A percentile compares a stretch with the other conserved stretches of the same genome.
Evolutionary conservation across 2,888 invertebrate species (phyloP).

Genomic region (Aradus depressus): DNA sequence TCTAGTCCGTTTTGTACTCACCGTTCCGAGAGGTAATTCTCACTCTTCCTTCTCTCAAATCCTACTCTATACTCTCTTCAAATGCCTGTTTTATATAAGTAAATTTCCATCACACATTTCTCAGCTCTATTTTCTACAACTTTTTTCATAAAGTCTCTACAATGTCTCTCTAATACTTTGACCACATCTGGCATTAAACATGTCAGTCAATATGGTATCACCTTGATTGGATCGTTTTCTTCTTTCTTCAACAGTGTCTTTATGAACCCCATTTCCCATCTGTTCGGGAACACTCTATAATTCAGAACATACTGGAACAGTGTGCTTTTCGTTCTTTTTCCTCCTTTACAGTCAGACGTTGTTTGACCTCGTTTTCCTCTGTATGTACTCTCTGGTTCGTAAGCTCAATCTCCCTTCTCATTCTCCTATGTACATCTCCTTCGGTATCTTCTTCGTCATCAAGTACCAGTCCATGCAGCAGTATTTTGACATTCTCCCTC

Average conservation of each 20-base stretch:
- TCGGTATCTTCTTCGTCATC: conserved; percentile 1
- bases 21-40: background rate
- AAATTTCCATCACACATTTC: conserved; percentile 3
- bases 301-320: background rate
- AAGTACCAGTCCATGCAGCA: background rate
- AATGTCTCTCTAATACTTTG: conserved; percentile 21
- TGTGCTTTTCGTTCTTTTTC: background rate
- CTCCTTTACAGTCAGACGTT: background rate
- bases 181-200: conserved; percentile 10
- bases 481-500: background rate
- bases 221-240: conserved; percentile 2
- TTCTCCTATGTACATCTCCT: background rate
- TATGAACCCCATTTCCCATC: conserved; percentile 8
- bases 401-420: background rate
- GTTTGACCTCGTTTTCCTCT: background rate
- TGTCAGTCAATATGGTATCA: conserved; percentile 11
- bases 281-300: conserved; percentile 4
- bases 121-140: background rate
- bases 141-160: conserved; percentile 6
- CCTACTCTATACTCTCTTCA: no score
- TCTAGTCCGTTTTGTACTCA: background rate
- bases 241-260: conserved; percentile 3
- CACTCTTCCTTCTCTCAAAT: background rate
- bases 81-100: background rate
- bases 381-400: background rate